A percentile compares a stretch with the other conserved stretches of the same genome.
These are phyloP conservation scores for Pagrus major DNA, from an alignment of 2,113 vertebrate genomes.

Conservation along the genomic window DNA sequence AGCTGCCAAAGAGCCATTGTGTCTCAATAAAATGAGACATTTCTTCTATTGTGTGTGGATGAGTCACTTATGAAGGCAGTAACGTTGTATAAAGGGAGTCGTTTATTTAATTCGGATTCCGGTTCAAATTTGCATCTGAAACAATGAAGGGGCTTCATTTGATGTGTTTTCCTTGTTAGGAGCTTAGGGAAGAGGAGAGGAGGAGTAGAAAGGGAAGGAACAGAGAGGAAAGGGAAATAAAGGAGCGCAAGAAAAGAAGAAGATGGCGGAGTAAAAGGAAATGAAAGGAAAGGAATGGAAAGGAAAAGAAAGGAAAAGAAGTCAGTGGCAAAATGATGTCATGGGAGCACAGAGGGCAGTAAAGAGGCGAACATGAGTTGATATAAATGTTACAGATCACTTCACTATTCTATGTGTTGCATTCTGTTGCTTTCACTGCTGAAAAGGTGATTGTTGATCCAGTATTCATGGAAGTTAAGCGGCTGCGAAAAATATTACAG, in stretches of 20 bases:
- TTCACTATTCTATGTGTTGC: not conserved
- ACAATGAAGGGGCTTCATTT: constrained; percentile 72
- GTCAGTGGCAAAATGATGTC: not conserved
- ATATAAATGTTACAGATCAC: not conserved
- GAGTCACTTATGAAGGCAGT: constrained; percentile 83
- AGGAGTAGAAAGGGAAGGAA: not conserved
- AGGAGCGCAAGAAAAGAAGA: not conserved
- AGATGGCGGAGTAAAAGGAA: not conserved
- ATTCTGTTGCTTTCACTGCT: not conserved
- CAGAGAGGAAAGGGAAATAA: not conserved
- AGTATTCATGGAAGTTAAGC: not conserved
- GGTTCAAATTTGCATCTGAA: constrained; percentile 79
- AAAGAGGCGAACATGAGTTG: not conserved
- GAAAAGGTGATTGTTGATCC: not conserved
- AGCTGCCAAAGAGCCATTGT: constrained; percentile 86
- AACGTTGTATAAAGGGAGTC: constrained; percentile 78
- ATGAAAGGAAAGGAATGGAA: not conserved
- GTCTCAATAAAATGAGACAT: constrained; percentile 84
- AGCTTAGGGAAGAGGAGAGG: not conserved
- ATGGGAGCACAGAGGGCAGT: not conserved
- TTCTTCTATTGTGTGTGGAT: constrained; percentile 82
- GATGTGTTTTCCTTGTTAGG: constrained; percentile 55
- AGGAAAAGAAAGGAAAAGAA: not conserved
- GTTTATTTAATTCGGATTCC: constrained; percentile 82
- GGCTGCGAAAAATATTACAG: not conserved